Evolutionary conservation across 2,113 vertebrate species (phyloP).

Genomic region (Bos taurus): ARS-UCD2.0 NC_037344.1:43001001-43001500

Average conservation of each 20-base stretch:
- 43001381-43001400: background rate
- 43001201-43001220: background rate
- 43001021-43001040: background rate
- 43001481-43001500: background rate
- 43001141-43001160: background rate
- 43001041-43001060: background rate
- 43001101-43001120: background rate
- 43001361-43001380: background rate
- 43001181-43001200: background rate
- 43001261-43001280: conserved; percentile 52
- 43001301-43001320: background rate
- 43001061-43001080: background rate
- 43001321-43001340: background rate
- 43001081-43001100: background rate
- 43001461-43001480: background rate
- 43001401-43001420: background rate
- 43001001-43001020: background rate
- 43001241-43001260: background rate
- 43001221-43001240: background rate
- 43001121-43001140: background rate
- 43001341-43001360: background rate
- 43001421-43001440: background rate
- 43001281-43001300: background rate
- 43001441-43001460: background rate
- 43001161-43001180: background rate